A percentile compares a stretch with the other conserved stretches of the same genome.
Conservation (phyloP, 1,140 invertebrate genomes). For the Brachionus rotundiformis region DNA sequence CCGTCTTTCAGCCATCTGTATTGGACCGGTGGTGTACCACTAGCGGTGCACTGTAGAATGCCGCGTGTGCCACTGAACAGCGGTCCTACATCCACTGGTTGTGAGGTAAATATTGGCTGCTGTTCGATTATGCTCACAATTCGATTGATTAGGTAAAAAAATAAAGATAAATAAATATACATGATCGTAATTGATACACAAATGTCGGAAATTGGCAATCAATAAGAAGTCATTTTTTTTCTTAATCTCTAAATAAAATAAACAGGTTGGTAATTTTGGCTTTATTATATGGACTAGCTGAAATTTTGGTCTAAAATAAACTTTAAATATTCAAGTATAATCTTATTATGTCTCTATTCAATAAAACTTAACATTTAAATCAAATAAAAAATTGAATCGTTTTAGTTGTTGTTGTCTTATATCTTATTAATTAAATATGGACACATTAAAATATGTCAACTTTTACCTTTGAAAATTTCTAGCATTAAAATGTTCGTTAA, state of each 20-base stretch:
- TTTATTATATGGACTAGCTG: background rate
- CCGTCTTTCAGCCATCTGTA: slow-evolving; percentile 49
- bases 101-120: slow-evolving; percentile 51
- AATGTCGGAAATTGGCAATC: background rate
- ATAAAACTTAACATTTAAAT: slow-evolving; percentile 42
- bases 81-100: slow-evolving; percentile 44
- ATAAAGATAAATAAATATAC: slow-evolving; percentile 44
- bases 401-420: background rate
- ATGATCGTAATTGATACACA: background rate
- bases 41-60: slow-evolving; percentile 47
- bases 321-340: background rate
- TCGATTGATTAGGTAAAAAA: slow-evolving; percentile 12
- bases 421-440: slow-evolving; percentile 8
- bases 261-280: background rate
- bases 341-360: slow-evolving; percentile 24
- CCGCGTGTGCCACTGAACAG: slow-evolving; percentile 48
- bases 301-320: background rate
- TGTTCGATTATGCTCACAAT: slow-evolving; percentile 30
- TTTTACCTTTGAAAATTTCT: background rate
- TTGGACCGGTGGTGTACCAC: slow-evolving; percentile 38
- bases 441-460: background rate
- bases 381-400: slow-evolving; percentile 3
- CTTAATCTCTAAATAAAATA: slow-evolving; percentile 3
- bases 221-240: background rate
- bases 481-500: slow-evolving; percentile 9